Base-by-base conservation (phyloP, 2,113 vertebrate species). In the Accipiter virgatus region DNA sequence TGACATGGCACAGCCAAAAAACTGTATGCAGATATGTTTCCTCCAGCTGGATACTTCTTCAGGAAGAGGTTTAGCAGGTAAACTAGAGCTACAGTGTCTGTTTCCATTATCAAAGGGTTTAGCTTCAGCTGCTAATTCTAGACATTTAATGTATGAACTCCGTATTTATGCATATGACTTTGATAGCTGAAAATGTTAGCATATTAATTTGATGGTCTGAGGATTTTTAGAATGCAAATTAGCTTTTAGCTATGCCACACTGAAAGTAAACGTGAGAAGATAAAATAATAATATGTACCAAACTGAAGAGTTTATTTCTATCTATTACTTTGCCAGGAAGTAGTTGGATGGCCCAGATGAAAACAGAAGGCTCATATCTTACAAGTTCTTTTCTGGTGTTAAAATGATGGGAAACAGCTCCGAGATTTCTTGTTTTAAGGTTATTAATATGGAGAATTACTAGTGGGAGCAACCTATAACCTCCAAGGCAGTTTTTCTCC, bases 221-320 rank as follows among this genome's bases (percentile, higher is more conserved):
- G 21, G 55, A 62, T 38, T 92, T 94, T 87, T 55, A 53, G 56
- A 73, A 67, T 86, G 55, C 13, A 83, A 74, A 81, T 82, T 58
- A 66, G 73, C 8, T 66, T 88, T 92, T 72, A 93, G 56, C 62
- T 73, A 63, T 66, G 47, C 63, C 47, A 81, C 40, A 43, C 53
- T 67, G 66, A 91, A 96, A 87, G 36, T 85, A 90, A 94, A 81
- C 45, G n/a, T 80, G 73, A 93, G 43, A 86, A 85, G 65, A 77
- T 74, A 81, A 87, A 87, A 77, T 75, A 73, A 65, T 80, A 65
- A 42, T 79, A 48, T 81, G 74, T 36, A 88, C 27, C 29, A 61
- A 93, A 93, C 43, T 80, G 65, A 17, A 72, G 40, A 25, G 19
- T 58, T 58, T n/a, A 55, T 73, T 48, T 38, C 16, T 83, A 11